Percentiles rank a stretch among this genome's conserved stretches.
These are phyloP conservation scores for Sphecodes monilicornis DNA, from an alignment of 2,888 invertebrate species.

Conservation along the genomic window DNA sequence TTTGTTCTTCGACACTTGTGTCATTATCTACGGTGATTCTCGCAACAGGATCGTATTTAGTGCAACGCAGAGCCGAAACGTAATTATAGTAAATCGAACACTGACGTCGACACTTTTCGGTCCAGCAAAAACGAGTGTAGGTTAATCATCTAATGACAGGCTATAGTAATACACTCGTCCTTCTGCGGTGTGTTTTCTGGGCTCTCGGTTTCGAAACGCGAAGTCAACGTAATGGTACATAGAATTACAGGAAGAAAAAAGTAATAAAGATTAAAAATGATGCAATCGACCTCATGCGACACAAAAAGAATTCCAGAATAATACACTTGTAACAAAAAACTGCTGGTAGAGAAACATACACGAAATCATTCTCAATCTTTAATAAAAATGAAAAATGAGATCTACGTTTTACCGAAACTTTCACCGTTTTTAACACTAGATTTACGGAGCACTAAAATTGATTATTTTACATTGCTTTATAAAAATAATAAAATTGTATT, in stretches of 20 bases:
- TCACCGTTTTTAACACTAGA: too few relatives aligned
- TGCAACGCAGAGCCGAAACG: background rate
- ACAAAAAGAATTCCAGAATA: background rate
- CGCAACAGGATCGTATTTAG: too few relatives aligned
- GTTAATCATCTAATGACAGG: constrained; percentile 31
- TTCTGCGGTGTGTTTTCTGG: constrained; percentile 15
- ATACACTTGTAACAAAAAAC: too few relatives aligned
- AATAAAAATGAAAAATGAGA: too few relatives aligned
- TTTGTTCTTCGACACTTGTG: too few relatives aligned
- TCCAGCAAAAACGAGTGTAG: background rate
- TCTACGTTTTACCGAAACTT: too few relatives aligned
- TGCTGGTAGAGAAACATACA: too few relatives aligned
- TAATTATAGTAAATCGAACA: constrained; percentile 20
- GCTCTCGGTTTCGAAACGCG: constrained; percentile 19
- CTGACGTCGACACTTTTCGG: constrained; percentile 8
- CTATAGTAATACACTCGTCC: constrained; percentile 6
- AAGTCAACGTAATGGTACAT: background rate
- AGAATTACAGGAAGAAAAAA: background rate
- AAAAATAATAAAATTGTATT: too few relatives aligned
- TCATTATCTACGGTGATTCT: too few relatives aligned
- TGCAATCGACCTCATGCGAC: background rate
- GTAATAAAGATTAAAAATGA: constrained; percentile 1
- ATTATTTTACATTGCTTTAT: too few relatives aligned
- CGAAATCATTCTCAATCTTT: too few relatives aligned
- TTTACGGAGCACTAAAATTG: too few relatives aligned